Conservation (phyloP, 2,797 vertebrate species). For the Buphagus erythrorhynchus region DNA sequence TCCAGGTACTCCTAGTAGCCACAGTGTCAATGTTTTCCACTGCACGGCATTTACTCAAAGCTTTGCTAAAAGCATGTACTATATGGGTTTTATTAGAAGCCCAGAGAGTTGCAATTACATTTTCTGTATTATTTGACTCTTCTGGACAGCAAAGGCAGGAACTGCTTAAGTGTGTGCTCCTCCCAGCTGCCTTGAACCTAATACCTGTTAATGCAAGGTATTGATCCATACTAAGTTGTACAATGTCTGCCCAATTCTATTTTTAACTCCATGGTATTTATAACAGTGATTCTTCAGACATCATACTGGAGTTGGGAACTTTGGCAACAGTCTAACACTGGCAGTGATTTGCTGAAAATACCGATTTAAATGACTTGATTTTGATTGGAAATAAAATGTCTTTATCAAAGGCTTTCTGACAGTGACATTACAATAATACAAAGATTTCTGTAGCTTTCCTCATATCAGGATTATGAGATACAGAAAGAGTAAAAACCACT, state of each 20-base stretch:
- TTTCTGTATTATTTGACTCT: background rate
- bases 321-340: background rate
- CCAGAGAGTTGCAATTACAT: background rate
- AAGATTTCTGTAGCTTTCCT: background rate
- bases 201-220: conserved; percentile 1
- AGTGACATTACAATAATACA: background rate
- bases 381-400: background rate
- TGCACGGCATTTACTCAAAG: background rate
- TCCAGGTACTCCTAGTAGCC: conserved; percentile 1
- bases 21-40: background rate
- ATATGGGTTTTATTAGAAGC: background rate
- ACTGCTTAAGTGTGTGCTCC: background rate
- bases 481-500: background rate
- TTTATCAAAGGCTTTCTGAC: background rate
- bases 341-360: background rate
- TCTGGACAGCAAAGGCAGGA: background rate
- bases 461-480: background rate
- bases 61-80: background rate
- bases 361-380: background rate
- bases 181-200: background rate
- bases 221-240: background rate
- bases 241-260: background rate
- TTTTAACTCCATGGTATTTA: background rate
- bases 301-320: background rate
- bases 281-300: background rate